Conservation (phyloP, 1,140 invertebrate genomes). For the Archegozetes longisetosus region DNA sequence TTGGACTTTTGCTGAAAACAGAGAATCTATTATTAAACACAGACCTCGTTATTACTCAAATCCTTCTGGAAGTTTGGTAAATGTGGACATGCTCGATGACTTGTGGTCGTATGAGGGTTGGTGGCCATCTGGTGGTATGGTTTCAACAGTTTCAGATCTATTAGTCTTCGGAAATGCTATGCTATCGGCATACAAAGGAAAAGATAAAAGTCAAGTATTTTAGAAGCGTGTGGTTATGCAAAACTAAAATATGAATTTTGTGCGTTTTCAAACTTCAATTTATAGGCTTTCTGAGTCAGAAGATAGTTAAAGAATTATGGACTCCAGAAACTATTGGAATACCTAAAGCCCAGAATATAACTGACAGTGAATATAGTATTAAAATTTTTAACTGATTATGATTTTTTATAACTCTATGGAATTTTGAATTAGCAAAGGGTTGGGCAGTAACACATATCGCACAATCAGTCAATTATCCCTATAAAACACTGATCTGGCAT, state of each 20-base stretch:
- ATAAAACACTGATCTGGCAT: too few species aligned
- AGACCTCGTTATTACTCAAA: not conserved
- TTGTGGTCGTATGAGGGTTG: not conserved
- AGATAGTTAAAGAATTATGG: constrained; percentile 10
- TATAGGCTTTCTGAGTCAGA: not conserved
- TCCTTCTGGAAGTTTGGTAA: not conserved
- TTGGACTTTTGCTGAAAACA: not conserved
- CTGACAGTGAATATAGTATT: too few species aligned
- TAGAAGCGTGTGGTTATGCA: not conserved
- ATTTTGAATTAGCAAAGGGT: too few species aligned
- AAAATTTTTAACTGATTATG: too few species aligned
- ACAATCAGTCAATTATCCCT: too few species aligned
- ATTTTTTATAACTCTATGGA: too few species aligned
- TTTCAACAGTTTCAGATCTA: not conserved
- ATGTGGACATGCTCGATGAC: not conserved
- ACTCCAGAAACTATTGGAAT: constrained; percentile 20
- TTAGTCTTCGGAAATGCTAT: not conserved
- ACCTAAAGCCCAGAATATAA: too few species aligned
- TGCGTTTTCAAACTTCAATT: not conserved
- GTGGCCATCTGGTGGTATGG: not conserved
- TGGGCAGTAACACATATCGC: too few species aligned
- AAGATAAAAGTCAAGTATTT: not conserved
- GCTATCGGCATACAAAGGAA: not conserved
- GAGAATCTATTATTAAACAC: not conserved
- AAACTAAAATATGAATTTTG: not conserved